Base-by-base conservation (phyloP, 2,113 vertebrate species). In the Phaethornis superciliosus region DNA sequence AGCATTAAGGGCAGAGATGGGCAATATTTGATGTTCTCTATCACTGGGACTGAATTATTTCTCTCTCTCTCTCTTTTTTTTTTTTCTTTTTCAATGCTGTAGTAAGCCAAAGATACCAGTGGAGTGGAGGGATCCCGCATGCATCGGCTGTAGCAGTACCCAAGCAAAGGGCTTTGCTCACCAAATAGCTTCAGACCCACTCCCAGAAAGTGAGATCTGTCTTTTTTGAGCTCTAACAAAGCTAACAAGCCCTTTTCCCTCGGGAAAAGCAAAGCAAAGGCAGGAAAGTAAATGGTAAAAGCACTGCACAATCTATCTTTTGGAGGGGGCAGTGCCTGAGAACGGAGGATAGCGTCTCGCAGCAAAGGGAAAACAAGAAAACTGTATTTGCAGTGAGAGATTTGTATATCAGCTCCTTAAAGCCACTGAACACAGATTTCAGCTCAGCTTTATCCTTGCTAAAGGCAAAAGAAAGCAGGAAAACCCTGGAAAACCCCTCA, bases 401-500 rank as follows among this genome's bases (percentile, higher is more conserved):
- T 59, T 71, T 64, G 33, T 20, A 19, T 46, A 30, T 56, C 13
- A 8, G 3, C 63, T 74, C 22, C 51, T 65, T 58, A 42, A 72
- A 90, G 63, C 13, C 15, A 7, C 10, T 37, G 49, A 64, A 93
- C 13, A 18, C 12, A 26, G 12, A 26, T 56, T 46, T 76, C 59
- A 77, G 16, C 28, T 35, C 28, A 55, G 13, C n/a, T 59, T 90
- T 80, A 32, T 37, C 67, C 28, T 58, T 88, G 71, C 26, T 77
- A 59, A 70, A 65, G 68, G 76, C 55, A 83, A 88, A 95, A 65
- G 5, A 77, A 91, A 65, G 18, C 51, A 21, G 18, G 62, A 49
- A 91, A 63, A 47, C 21, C 40, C 18, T 71, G 14, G 52, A 76
- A 89, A 30, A 19, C 63, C 49, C n/a, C 44, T 62, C 26, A 65